These are phyloP conservation scores for Clostera curtula DNA, from an alignment of 2,888 invertebrate species.

Conservation along the genomic window DNA sequence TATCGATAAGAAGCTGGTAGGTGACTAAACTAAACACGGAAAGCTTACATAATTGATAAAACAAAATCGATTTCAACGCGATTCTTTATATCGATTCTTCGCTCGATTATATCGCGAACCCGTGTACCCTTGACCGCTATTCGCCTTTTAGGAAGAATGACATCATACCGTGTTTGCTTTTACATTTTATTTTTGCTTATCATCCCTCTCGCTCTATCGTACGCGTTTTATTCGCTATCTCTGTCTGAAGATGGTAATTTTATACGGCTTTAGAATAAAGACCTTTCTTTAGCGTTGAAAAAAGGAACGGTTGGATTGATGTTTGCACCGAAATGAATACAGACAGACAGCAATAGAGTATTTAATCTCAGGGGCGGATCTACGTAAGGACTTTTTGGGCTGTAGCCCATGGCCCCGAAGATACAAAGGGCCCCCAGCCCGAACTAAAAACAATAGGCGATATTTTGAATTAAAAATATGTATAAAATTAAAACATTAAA, in stretches of 20 bases:
- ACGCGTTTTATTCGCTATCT: constrained; percentile 9
- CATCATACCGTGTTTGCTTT: constrained; percentile 49
- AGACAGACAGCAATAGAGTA: no score
- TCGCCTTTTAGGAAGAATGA: constrained; percentile 50
- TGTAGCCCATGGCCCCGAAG: no score
- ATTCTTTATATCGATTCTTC: constrained; percentile 7
- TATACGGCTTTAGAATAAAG: constrained; percentile 23
- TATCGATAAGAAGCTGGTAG: background rate
- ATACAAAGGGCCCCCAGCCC: no score
- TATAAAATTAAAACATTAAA: no score
- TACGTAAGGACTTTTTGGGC: no score
- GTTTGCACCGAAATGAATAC: no score
- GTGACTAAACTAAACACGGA: constrained; percentile 5
- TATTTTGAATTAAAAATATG: no score
- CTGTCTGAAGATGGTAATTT: constrained; percentile 27
- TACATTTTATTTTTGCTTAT: constrained; percentile 52
- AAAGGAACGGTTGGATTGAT: no score
- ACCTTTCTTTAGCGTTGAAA: constrained; percentile 18
- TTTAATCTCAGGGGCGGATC: no score
- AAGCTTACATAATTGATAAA: constrained; percentile 8
- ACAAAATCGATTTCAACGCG: constrained; percentile 16
- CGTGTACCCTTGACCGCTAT: constrained; percentile 67
- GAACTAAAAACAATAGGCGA: no score
- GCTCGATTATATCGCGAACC: constrained; percentile 21
- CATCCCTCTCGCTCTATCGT: constrained; percentile 29